These are phyloP conservation scores for Catostomus latipinnis DNA, from an alignment of 2,797 vertebrate genomes.

Conservation along the genomic window DNA sequence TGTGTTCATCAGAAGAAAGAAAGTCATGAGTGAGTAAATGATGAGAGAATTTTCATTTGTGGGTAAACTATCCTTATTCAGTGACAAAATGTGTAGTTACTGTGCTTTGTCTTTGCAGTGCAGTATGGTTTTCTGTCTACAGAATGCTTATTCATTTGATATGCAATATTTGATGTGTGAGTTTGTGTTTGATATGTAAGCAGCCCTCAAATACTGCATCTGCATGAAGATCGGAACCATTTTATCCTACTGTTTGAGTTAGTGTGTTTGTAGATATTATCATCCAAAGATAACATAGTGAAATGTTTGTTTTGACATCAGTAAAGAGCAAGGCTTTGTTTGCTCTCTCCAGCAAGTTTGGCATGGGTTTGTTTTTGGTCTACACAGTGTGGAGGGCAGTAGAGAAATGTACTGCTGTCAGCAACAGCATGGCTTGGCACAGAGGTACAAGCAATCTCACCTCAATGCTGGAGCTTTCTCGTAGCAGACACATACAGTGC, in stretches of 20 bases:
- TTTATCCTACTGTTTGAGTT: conserved; percentile 24
- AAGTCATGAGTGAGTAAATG: too few relatives aligned
- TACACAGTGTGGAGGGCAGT: conserved; percentile 58
- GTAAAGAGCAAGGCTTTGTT: conserved; percentile 63
- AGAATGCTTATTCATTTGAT: too few relatives aligned
- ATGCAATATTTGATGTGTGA: neutral
- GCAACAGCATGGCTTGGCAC: conserved; percentile 53
- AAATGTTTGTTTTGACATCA: conserved; percentile 66
- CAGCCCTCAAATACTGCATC: neutral
- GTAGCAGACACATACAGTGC: neutral
- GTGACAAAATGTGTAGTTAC: too few relatives aligned
- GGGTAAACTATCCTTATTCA: too few relatives aligned
- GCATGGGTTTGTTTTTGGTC: conserved; percentile 58
- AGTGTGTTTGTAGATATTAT: conserved; percentile 44
- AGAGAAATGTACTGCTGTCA: conserved; percentile 56
- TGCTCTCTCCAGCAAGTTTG: conserved; percentile 64
- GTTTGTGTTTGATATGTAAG: neutral
- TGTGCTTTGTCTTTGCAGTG: too few relatives aligned
- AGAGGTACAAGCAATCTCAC: conserved; percentile 66
- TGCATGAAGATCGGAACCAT: conserved; percentile 19
- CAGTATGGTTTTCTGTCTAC: neutral
- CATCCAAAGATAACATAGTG: conserved; percentile 59
- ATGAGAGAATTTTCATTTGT: too few relatives aligned
- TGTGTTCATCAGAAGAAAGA: too few relatives aligned
- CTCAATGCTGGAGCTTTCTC: conserved; percentile 14